Evolutionary conservation across 2,888 invertebrate genomes (phyloP).

Genomic region (Diaperis boleti): DNA sequence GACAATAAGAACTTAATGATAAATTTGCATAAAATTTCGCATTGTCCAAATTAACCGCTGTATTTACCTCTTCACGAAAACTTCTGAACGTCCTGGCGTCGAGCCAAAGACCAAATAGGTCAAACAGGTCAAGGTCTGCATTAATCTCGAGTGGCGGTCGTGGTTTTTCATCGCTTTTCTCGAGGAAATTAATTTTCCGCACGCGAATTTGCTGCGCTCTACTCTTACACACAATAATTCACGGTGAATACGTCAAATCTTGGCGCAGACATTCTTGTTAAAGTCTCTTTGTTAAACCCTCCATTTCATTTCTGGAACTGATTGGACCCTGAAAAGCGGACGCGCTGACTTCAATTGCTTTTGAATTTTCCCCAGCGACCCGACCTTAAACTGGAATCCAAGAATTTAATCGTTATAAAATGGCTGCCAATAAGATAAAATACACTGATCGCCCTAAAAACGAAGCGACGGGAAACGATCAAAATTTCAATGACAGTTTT

Average conservation of each 20-base stretch:
- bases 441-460: too few relatives aligned
- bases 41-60: too few relatives aligned
- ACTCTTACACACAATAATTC: constrained; percentile 16
- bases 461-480: neutral
- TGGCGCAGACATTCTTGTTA: constrained; percentile 15
- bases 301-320: constrained; percentile 23
- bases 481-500: too few relatives aligned
- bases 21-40: too few relatives aligned
- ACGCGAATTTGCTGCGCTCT: constrained; percentile 28
- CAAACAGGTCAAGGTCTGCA: constrained; percentile 40
- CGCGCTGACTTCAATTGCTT: constrained; percentile 3
- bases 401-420: neutral
- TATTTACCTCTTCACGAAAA: too few relatives aligned
- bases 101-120: constrained; percentile 13
- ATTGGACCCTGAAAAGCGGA: constrained; percentile 1
- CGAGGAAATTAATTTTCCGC: constrained; percentile 44
- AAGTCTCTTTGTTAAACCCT: constrained; percentile 18
- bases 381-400: constrained; percentile 36
- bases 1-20: too few relatives aligned
- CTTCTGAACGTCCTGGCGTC: constrained; percentile 6
- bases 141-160: constrained; percentile 31
- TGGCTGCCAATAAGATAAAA: neutral
- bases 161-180: constrained; percentile 24
- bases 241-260: neutral
- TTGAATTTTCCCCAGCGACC: constrained; percentile 5